phyloP scores from a whole-genome alignment of 92 coral and sea anemone genomes.

The Heteractis magnifica region DNA sequence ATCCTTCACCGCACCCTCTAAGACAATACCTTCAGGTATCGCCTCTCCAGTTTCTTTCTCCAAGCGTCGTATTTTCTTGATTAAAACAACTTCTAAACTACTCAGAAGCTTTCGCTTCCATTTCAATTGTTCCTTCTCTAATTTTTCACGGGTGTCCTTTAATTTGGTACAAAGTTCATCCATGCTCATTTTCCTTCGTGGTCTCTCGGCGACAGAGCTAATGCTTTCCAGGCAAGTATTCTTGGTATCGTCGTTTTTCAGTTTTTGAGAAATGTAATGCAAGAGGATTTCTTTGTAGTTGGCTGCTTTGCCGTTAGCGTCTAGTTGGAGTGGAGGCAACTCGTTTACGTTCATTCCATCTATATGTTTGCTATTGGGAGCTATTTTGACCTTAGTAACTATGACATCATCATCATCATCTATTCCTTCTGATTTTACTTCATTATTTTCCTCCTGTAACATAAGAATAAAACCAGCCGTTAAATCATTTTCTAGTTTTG shows the following conservation, averaged over 20 bases:
- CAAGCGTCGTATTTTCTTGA: slow-evolving; percentile 48
- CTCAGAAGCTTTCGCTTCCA: slow-evolving; percentile 65
- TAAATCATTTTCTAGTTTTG: not conserved
- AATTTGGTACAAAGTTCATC: slow-evolving; percentile 63
- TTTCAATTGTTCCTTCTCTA: slow-evolving; percentile 42
- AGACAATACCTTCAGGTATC: slow-evolving; percentile 32
- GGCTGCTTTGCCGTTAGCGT: slow-evolving; percentile 27
- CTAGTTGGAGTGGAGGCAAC: slow-evolving; percentile 28
- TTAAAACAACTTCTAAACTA: slow-evolving; percentile 63
- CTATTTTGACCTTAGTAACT: slow-evolving; percentile 27
- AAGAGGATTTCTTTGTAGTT: slow-evolving; percentile 39
- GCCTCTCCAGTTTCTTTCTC: slow-evolving; percentile 58
- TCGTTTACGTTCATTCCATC: not conserved
- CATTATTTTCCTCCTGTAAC: slow-evolving; percentile 14
- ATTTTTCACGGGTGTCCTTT: slow-evolving; percentile 48
- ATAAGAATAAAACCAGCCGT: not conserved
- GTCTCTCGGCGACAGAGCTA: slow-evolving; percentile 14
- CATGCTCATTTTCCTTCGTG: slow-evolving; percentile 27
- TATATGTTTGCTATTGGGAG: not conserved
- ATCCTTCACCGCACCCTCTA: not conserved
- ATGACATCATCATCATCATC: slow-evolving; percentile 31
- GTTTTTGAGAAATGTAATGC: slow-evolving; percentile 24
- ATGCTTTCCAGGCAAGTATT: slow-evolving; percentile 13
- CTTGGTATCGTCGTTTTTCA: slow-evolving; percentile 23
- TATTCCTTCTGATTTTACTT: not conserved